Percentiles rank a stretch among this genome's conserved stretches.
Evolutionary conservation across 2,888 invertebrate genomes (phyloP).

Genomic region (Nysson spinosus): DNA sequence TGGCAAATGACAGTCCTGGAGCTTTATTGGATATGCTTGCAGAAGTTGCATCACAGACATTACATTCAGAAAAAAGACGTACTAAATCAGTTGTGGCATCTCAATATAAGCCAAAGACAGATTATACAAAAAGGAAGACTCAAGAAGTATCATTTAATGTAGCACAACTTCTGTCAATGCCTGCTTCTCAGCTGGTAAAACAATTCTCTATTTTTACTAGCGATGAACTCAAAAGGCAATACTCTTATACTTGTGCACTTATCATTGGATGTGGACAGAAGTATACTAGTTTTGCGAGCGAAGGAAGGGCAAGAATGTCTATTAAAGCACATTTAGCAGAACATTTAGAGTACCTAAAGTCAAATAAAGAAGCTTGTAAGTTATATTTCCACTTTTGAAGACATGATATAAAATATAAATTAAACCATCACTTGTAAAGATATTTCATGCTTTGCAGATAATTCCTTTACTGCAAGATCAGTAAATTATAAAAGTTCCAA

Average conservation of each 20-base stretch:
- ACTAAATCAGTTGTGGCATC: slow-evolving; percentile 40
- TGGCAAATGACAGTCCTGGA: slow-evolving; percentile 72
- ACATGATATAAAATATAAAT: neutral
- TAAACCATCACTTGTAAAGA: slow-evolving; percentile 3
- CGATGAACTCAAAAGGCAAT: slow-evolving; percentile 79
- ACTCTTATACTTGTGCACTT: slow-evolving; percentile 79
- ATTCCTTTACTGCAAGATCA: slow-evolving; percentile 63
- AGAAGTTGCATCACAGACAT: slow-evolving; percentile 80
- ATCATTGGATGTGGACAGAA: slow-evolving; percentile 78
- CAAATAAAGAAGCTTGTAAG: slow-evolving; percentile 68
- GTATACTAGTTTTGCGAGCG: slow-evolving; percentile 80
- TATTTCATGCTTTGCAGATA: slow-evolving; percentile 55
- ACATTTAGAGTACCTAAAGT: slow-evolving; percentile 75
- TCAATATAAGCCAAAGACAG: slow-evolving; percentile 53
- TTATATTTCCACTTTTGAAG: slow-evolving; percentile 19
- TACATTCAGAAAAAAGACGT: slow-evolving; percentile 73
- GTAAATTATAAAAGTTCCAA: slow-evolving; percentile 64
- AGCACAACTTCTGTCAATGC: slow-evolving; percentile 72
- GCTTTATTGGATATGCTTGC: slow-evolving; percentile 79
- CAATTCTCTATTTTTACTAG: slow-evolving; percentile 78
- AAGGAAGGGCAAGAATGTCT: slow-evolving; percentile 78
- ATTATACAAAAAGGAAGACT: slow-evolving; percentile 56
- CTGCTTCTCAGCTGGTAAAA: slow-evolving; percentile 78
- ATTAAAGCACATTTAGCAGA: slow-evolving; percentile 78
- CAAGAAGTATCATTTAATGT: slow-evolving; percentile 61